phyloP scores from a whole-genome alignment of 2,888 invertebrate genomes.

The Anthophora plumipes region DNA sequence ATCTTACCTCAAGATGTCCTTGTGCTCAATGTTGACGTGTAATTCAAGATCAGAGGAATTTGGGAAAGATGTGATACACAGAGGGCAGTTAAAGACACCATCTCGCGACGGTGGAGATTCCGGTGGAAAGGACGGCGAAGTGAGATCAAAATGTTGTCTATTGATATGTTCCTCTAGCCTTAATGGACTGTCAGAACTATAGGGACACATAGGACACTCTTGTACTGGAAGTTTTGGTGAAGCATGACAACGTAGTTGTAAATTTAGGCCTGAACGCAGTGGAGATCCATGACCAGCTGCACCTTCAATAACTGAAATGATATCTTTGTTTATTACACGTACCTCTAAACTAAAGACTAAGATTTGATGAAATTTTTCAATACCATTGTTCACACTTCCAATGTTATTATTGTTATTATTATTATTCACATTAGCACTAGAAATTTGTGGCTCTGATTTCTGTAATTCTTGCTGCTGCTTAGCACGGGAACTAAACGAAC shows the following conservation, averaged over 20 bases:
- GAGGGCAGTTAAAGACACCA: conserved; percentile 89
- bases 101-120: conserved; percentile 80
- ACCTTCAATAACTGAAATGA: conserved; percentile 77
- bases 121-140: conserved; percentile 89
- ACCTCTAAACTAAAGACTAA: background rate
- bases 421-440: conserved; percentile 76
- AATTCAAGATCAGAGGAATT: conserved; percentile 92
- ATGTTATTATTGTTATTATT: conserved; percentile 83
- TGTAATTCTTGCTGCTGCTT: conserved; percentile 58
- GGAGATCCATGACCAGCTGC: conserved; percentile 90
- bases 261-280: conserved; percentile 86
- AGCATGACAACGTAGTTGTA: conserved; percentile 82
- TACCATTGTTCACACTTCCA: conserved; percentile 80
- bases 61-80: conserved; percentile 90
- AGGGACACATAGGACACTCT: conserved; percentile 92
- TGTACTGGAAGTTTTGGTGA: conserved; percentile 82
- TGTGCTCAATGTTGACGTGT: conserved; percentile 94
- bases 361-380: conserved; percentile 5
- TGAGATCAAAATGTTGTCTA: conserved; percentile 92
- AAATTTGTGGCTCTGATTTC: conserved; percentile 56
- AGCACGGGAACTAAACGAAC: conserved; percentile 81
- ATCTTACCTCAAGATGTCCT: conserved; percentile 91
- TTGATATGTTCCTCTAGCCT: conserved; percentile 94
- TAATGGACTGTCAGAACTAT: conserved; percentile 90
- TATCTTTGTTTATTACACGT: background rate